Evolutionary conservation across 2,888 invertebrate species (phyloP).

Genomic region (Rambutsinella grinnellia): DNA sequence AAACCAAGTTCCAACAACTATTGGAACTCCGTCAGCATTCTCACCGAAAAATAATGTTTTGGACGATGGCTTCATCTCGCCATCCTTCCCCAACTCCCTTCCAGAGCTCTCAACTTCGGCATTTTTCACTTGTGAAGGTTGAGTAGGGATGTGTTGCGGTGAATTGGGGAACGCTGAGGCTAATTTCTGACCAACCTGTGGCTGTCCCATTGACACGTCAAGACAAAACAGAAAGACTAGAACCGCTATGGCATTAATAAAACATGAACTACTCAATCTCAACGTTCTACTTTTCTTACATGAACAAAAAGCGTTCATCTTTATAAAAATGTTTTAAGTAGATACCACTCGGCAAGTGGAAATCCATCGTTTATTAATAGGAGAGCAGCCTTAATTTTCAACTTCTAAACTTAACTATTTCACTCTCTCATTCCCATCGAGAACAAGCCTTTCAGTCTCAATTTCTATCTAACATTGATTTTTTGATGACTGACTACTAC

Average conservation of each 20-base stretch:
- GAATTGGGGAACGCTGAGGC: background rate
- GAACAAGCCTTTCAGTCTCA: too few species aligned
- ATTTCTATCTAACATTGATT: too few species aligned
- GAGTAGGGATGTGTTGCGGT: background rate
- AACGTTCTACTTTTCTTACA: too few species aligned
- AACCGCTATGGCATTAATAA: constrained; percentile 28
- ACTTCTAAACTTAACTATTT: too few species aligned
- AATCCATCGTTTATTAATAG: too few species aligned
- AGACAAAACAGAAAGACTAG: constrained; percentile 9
- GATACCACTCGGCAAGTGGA: too few species aligned
- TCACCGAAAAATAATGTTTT: constrained; percentile 61
- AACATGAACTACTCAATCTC: constrained; percentile 16
- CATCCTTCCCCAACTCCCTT: background rate
- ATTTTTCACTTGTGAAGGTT: background rate
- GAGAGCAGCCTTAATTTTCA: too few species aligned
- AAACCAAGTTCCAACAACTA: constrained; percentile 64
- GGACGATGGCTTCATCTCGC: constrained; percentile 6
- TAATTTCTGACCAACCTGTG: background rate
- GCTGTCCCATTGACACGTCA: constrained; percentile 5
- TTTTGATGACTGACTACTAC: too few species aligned
- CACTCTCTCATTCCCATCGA: too few species aligned
- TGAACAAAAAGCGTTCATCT: too few species aligned
- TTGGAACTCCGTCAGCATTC: constrained; percentile 59
- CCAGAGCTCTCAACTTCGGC: background rate
- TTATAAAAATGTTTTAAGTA: too few species aligned